Evolutionary conservation across 2,888 invertebrate species (phyloP), one percentile per base, ranked within the genome.

Genomic region (Tinea semifulvella): DNA sequence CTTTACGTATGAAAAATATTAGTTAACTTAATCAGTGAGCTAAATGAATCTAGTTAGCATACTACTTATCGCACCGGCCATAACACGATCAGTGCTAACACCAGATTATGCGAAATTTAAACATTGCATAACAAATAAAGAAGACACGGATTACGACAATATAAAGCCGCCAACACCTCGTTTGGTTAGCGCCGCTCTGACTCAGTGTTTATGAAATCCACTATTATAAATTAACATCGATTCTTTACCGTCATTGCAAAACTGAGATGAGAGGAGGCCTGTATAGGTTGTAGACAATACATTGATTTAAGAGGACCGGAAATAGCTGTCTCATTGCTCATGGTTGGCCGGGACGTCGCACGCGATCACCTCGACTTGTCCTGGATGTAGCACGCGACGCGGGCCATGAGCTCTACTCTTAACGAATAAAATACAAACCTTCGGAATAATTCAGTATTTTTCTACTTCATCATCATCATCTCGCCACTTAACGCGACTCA

Each of bases 141-240:
- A 13, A 40, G 4, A 19, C 2, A 22, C 49, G 47, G 49, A 50
- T 58, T 61, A 57, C 56, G 53, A 56, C 56, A 54, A 54, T 59
- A 57, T 54, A 52, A 58, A 58, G 55, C 61, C 67, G 59, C 69
- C 63, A 64, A 64, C 67, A 65, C 63, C 47, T 49, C 17, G 19
- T 19, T 2, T 3, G 18, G 8, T 40, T 22, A 22, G 28, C 42
- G 16, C 27, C 42, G 51, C 45, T 27, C 26, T 72, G 69, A 73
- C 58, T 72, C 73, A 73, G 61, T 64, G 57, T 65, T 69, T 72
- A 68, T 64, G 67, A 70, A 72, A 73, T 65, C 67, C 67, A 69
- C 61, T 63, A 68, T 75, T 68, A 74, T 70, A 72, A 75, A 77
- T 77, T 75, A 72, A 67, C 68, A 67, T 58, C 55, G 61, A 69